Evolutionary conservation across 2,888 invertebrate species (phyloP), one percentile per base, ranked within the genome.

Genomic region (Eupithecia dodoneata): DNA sequence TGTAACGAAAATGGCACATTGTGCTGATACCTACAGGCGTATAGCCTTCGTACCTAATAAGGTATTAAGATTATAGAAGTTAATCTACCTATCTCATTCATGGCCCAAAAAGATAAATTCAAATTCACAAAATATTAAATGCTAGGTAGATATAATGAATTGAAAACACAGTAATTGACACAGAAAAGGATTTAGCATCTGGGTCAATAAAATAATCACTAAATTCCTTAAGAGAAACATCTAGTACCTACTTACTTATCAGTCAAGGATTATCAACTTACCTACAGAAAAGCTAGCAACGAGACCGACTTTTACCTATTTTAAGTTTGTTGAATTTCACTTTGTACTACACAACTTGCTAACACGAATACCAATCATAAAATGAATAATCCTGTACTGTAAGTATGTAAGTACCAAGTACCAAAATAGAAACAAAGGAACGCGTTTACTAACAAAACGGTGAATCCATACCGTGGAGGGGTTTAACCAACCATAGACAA

Each of bases 401-500:
- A n/a, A n/a, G n/a, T n/a, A n/a, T n/a, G n/a, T n/a, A n/a, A n/a
- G n/a, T n/a, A n/a, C n/a, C n/a, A n/a, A n/a, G 5, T 13, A 52
- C 52, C 12, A 52, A 7, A 13, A 59, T 59, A 59, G 15, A n/a
- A 52, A n/a, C n/a, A 2, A 52, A 52, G 6, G 52, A n/a, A 52
- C 15, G 52, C 2, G 52, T 52, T 15, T 55, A n/a, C 55, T 55
- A 1, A n/a, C 3, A 59, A 59, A 59, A 3, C 59, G 10, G 59
- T 59, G 18, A 59, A 41, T 66, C 15, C 65, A 7, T 42, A 42
- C 65, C 42, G 12, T 65, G 41, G 30, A 13, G 10, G 73, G 72
- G 42, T 66, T 72, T 76, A n/a, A 42, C 72, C 45, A 15, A 69
- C 47, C 76, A 76, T 76, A 69, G 47, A 72, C 72, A 76, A 59